These are phyloP conservation scores for Phaetusa simplex DNA, from an alignment of 2,113 vertebrate species.

Conservation along the genomic window DNA sequence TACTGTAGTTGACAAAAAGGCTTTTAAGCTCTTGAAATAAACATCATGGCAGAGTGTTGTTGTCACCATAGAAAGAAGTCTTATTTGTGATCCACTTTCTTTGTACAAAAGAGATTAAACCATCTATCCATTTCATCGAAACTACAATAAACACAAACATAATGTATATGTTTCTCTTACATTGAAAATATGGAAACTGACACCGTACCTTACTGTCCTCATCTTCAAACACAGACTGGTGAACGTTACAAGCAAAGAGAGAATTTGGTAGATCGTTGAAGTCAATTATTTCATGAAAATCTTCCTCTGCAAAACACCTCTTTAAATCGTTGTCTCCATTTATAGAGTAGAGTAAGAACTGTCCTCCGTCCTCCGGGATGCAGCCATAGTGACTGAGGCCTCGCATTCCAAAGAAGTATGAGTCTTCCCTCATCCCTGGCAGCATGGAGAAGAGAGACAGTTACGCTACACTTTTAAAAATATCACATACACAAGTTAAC, in stretches of 20 bases:
- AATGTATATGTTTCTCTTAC: neutral
- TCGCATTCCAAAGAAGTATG: conserved; percentile 79
- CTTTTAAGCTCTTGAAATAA: neutral
- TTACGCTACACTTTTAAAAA: neutral
- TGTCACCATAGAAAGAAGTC: neutral
- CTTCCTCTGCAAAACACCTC: conserved; percentile 74
- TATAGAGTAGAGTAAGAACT: conserved; percentile 77
- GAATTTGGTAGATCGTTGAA: conserved; percentile 87
- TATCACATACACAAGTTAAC: neutral
- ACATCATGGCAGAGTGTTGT: neutral
- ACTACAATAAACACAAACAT: neutral
- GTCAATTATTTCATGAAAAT: conserved; percentile 84
- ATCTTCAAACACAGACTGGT: conserved; percentile 87
- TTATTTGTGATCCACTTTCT: neutral
- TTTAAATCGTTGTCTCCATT: conserved; percentile 68
- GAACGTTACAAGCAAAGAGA: conserved; percentile 86
- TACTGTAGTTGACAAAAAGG: neutral
- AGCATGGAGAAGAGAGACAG: neutral
- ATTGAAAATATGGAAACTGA: neutral
- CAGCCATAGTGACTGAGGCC: conserved; percentile 65
- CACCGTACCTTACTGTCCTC: conserved; percentile 82
- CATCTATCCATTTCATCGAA: neutral
- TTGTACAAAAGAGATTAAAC: neutral
- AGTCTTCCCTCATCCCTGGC: conserved; percentile 85
- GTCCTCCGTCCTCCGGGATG: conserved; percentile 72